These are phyloP conservation scores for Agrotis clavis DNA, from an alignment of 2,888 invertebrate genomes.

Conservation along the genomic window DNA sequence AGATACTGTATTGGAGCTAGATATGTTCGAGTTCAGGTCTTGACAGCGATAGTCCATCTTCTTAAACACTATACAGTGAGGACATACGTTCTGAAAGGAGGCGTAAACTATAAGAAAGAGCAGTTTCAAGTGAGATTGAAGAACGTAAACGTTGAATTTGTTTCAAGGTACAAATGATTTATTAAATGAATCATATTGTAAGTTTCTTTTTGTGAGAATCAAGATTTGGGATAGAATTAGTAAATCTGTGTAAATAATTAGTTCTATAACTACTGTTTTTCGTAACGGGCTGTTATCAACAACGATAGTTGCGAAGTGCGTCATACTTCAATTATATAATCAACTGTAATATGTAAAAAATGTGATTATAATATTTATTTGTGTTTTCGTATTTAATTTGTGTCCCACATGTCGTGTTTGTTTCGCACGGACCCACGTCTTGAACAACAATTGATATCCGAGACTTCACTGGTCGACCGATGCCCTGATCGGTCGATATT, in stretches of 20 bases:
- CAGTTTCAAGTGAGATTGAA: conserved; percentile 71
- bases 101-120: conserved; percentile 70
- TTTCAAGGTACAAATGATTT: conserved; percentile 52
- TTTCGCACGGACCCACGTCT: no score
- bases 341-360: no score
- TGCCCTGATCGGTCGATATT: no score
- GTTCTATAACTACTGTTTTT: background rate
- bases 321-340: no score
- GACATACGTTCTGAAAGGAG: conserved; percentile 66
- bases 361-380: no score
- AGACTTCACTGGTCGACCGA: no score
- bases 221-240: background rate
- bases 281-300: background rate
- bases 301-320: no score
- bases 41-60: conserved; percentile 72
- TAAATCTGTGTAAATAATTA: background rate
- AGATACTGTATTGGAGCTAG: conserved; percentile 84
- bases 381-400: no score
- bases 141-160: conserved; percentile 73
- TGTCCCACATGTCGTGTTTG: no score
- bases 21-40: conserved; percentile 75
- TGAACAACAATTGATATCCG: no score
- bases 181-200: background rate
- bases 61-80: conserved; percentile 70
- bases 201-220: background rate